Conservation (phyloP, 2,888 invertebrate genomes). For the Thecophora atra region DNA sequence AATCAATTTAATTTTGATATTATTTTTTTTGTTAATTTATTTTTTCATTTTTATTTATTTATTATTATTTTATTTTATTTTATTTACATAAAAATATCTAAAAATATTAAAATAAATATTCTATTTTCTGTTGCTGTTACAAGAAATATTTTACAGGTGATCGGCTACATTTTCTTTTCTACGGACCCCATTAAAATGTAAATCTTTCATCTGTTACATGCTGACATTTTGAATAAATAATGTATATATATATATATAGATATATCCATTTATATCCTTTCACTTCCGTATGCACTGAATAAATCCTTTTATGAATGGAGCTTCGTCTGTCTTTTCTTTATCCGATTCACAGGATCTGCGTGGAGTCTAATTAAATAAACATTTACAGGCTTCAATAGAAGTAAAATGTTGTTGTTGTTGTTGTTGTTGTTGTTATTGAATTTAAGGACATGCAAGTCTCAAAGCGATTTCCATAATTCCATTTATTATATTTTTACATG, state of each 20-base stretch:
- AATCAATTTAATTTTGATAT: too few relatives aligned
- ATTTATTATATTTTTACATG: background rate
- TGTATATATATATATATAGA: background rate
- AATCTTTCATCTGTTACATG: background rate
- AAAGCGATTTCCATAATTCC: constrained; percentile 1
- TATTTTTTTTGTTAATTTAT: too few relatives aligned
- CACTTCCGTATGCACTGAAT: background rate
- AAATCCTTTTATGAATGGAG: background rate
- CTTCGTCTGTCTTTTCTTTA: background rate
- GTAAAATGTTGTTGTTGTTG: background rate
- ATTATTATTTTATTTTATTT: too few relatives aligned
- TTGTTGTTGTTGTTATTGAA: background rate
- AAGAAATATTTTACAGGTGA: background rate
- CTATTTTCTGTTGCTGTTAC: background rate
- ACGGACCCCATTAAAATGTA: background rate
- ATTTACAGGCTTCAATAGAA: background rate
- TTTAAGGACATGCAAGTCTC: background rate
- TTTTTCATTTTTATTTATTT: too few relatives aligned
- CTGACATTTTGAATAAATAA: background rate
- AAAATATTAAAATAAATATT: background rate
- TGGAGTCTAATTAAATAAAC: constrained; percentile 2
- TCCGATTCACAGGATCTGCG: background rate
- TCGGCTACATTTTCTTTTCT: background rate
- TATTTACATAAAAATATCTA: background rate
- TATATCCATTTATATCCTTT: background rate